Percentiles rank a stretch among this genome's conserved stretches.
Conservation (phyloP, 2,888 invertebrate species). For the Sepioteuthis lessoniana region DNA sequence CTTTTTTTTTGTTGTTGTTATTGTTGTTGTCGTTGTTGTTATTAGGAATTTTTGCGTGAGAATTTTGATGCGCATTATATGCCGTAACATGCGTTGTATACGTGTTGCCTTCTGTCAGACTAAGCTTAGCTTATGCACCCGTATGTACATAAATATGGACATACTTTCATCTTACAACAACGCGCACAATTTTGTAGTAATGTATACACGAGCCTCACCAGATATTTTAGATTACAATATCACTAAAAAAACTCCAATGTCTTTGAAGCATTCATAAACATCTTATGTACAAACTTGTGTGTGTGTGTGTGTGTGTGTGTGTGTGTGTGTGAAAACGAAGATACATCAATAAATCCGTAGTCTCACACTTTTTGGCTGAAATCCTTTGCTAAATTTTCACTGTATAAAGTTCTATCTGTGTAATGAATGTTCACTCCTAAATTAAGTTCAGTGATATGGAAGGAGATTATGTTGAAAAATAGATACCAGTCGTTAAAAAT, state of each 20-base stretch:
- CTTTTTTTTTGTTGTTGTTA: no score
- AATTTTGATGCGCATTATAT: no score
- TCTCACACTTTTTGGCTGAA: background rate
- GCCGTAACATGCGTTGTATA: background rate
- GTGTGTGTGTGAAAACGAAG: background rate
- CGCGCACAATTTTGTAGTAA: background rate
- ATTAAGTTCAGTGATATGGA: no score
- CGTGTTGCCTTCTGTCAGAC: background rate
- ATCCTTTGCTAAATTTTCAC: background rate
- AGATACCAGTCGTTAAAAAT: no score
- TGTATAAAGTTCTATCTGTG: no score
- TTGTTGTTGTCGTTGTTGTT: no score
- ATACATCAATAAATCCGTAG: background rate
- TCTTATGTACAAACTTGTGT: background rate
- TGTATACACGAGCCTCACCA: background rate
- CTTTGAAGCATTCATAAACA: no score
- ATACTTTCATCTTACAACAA: background rate
- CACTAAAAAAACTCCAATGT: no score
- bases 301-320: background rate
- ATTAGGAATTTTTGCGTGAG: no score
- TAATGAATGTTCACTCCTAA: no score
- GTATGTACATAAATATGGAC: background rate
- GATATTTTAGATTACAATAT: background rate
- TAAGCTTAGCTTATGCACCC: background rate
- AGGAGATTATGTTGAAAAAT: no score